phyloP scores from a whole-genome alignment of 1,140 invertebrate genomes.

The Saxidomus purpurata region DNA sequence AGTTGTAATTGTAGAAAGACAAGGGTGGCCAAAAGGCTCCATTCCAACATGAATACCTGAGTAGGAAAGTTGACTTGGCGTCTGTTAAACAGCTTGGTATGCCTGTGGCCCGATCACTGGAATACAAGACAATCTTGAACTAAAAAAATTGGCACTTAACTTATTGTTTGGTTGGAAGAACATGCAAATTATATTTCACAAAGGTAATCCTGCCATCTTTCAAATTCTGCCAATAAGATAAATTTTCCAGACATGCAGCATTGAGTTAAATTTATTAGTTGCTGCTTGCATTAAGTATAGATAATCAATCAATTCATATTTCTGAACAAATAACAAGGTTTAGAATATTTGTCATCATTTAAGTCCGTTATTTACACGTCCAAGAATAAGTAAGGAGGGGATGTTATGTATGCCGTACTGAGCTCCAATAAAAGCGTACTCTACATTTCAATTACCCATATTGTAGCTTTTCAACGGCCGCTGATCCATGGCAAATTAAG shows the following conservation, averaged over 20 bases:
- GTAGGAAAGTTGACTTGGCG: too few relatives aligned
- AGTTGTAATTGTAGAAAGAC: too few relatives aligned
- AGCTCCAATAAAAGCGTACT: not conserved
- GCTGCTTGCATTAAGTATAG: not conserved
- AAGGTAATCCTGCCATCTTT: too few relatives aligned
- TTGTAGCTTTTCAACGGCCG: not conserved
- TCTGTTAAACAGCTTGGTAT: too few relatives aligned
- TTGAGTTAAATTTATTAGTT: not conserved
- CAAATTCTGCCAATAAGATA: not conserved
- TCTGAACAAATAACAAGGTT: not conserved
- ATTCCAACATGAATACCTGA: too few relatives aligned
- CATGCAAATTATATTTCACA: too few relatives aligned
- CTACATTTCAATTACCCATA: not conserved
- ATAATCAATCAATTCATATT: not conserved
- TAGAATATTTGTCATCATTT: conserved; percentile 1
- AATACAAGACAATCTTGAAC: too few relatives aligned
- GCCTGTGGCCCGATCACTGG: too few relatives aligned
- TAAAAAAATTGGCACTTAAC: too few relatives aligned
- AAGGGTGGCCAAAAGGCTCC: too few relatives aligned
- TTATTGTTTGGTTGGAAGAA: too few relatives aligned
- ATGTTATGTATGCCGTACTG: not conserved
- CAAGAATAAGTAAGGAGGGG: not conserved
- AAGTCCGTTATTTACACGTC: not conserved
- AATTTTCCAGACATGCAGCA: not conserved
- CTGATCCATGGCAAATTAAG: not conserved